Conservation (phyloP, 2,113 vertebrate genomes). For the Todiramphus chloris region DNA sequence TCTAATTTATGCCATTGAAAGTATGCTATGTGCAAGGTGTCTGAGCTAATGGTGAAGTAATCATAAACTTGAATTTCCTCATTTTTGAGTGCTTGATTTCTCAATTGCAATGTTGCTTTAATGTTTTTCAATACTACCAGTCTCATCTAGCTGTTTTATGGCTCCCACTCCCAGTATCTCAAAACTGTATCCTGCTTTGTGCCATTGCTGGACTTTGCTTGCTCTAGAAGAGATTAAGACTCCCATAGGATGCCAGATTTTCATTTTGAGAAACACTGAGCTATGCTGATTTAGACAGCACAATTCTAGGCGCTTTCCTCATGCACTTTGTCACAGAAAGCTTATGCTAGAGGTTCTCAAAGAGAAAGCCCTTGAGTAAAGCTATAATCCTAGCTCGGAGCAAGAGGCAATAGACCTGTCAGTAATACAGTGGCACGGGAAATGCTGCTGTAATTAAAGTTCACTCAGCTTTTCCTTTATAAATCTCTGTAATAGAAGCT, state of each 20-base stretch:
- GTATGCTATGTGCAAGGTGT: neutral
- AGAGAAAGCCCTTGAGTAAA: slow-evolving; percentile 50
- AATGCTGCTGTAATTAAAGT: slow-evolving; percentile 60
- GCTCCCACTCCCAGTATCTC: neutral
- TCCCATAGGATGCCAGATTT: neutral
- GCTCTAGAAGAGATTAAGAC: neutral
- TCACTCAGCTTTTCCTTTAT: slow-evolving; percentile 27
- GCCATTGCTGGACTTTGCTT: neutral
- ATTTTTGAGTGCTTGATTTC: neutral
- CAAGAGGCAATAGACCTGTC: slow-evolving; percentile 39
- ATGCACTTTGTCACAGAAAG: neutral
- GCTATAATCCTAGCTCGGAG: slow-evolving; percentile 30
- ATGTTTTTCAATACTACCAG: neutral
- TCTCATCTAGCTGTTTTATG: neutral
- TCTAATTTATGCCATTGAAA: neutral
- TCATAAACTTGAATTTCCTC: neutral
- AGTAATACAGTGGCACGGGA: neutral
- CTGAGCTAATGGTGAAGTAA: neutral
- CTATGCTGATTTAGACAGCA: neutral
- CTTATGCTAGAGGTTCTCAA: slow-evolving; percentile 11
- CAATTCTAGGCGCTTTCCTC: neutral
- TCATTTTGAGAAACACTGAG: neutral
- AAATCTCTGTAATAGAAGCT: slow-evolving; percentile 30
- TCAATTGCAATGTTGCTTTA: neutral
- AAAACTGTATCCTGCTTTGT: neutral